A percentile compares a stretch with the other conserved stretches of the same genome.
Conservation (phyloP, 2,113 vertebrate species). For the Tupaia chinensis region DNA sequence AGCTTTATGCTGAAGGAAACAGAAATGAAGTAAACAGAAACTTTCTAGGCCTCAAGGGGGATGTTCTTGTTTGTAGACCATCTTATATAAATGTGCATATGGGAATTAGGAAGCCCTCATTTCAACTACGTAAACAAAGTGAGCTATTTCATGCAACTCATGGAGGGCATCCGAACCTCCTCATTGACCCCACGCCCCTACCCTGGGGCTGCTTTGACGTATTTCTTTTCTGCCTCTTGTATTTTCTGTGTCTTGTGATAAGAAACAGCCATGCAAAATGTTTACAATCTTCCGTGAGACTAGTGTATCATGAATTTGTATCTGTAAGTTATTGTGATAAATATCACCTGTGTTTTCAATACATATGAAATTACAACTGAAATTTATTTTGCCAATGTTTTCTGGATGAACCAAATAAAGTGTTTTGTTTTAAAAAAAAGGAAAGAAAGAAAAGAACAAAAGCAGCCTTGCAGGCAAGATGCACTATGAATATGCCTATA, state of each 20-base stretch:
- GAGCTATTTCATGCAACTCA: not conserved
- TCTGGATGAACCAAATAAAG: too few species aligned
- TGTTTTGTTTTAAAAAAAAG: too few species aligned
- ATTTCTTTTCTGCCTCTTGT: not conserved
- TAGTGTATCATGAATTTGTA: too few species aligned
- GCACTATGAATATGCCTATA: not conserved
- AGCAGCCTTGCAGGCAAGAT: not conserved
- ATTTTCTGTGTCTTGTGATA: not conserved
- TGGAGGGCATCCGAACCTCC: not conserved
- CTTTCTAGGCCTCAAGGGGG: not conserved
- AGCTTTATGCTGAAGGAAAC: slow-evolving; percentile 10
- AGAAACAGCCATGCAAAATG: not conserved
- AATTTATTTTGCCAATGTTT: too few species aligned
- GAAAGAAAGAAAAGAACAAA: too few species aligned
- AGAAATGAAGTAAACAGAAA: slow-evolving; percentile 25
- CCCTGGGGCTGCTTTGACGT: not conserved
- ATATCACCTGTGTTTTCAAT: too few species aligned
- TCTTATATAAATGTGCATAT: not conserved
- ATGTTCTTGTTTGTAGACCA: not conserved
- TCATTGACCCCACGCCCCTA: not conserved
- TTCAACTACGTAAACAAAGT: not conserved
- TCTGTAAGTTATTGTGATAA: too few species aligned
- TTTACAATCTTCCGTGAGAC: too few species aligned
- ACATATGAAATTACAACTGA: too few species aligned
- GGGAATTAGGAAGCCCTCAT: not conserved